These are phyloP conservation scores for Gila orcuttii DNA, from an alignment of 2,113 vertebrate species.

Conservation along the genomic window DNA sequence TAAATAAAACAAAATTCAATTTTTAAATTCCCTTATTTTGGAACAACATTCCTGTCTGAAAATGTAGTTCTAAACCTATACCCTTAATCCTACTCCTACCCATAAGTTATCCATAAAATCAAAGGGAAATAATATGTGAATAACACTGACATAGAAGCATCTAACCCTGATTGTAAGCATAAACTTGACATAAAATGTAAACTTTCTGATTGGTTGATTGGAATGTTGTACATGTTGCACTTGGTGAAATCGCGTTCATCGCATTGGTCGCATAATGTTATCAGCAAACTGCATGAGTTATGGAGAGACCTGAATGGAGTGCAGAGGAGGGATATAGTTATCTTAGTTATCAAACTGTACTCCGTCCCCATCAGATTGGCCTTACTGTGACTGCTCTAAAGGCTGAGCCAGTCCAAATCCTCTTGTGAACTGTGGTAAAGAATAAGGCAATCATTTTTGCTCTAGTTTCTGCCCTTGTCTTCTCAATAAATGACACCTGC, in stretches of 20 bases:
- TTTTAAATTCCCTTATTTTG: background rate
- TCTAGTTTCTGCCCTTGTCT: constrained; percentile 35
- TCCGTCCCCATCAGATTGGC: constrained; percentile 31
- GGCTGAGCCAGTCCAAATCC: constrained; percentile 42
- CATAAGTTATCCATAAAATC: too few relatives aligned
- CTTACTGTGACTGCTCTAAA: constrained; percentile 5
- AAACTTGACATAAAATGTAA: too few relatives aligned
- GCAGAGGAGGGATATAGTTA: constrained; percentile 23
- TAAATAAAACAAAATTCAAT: background rate
- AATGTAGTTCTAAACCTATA: too few relatives aligned
- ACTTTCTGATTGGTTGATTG: too few relatives aligned
- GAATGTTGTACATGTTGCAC: too few relatives aligned
- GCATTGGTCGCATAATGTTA: background rate
- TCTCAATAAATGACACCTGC: constrained; percentile 44
- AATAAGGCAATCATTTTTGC: constrained; percentile 23
- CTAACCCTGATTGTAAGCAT: too few relatives aligned
- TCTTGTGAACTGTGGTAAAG: constrained; percentile 14
- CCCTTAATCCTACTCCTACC: too few relatives aligned
- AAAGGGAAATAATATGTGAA: too few relatives aligned
- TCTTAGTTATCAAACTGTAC: constrained; percentile 29
- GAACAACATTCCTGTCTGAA: too few relatives aligned
- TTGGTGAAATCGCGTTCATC: too few relatives aligned
- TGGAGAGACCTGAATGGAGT: constrained; percentile 15
- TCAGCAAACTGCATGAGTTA: constrained; percentile 27
- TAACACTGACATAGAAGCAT: too few relatives aligned